phyloP scores from a whole-genome alignment of 2,888 invertebrate genomes.

The Drosophila anceps region DNA sequence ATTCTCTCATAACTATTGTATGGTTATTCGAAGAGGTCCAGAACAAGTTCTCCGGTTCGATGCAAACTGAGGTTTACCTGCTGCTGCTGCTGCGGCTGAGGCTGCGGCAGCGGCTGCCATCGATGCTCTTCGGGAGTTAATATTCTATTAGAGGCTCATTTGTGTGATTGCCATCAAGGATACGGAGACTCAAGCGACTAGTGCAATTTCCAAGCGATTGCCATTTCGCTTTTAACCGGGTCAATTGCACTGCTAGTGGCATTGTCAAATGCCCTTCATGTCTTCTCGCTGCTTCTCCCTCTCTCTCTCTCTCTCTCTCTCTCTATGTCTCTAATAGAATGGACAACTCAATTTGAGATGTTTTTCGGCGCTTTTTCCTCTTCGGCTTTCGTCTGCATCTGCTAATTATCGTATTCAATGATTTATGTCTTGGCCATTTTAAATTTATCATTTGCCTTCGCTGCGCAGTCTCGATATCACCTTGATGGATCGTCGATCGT shows the following conservation, averaged over 20 bases:
- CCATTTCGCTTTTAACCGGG: constrained; percentile 38
- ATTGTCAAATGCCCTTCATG: constrained; percentile 17
- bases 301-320: not conserved
- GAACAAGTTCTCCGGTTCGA: constrained; percentile 67
- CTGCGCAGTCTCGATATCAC: constrained; percentile 60
- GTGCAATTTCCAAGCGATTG: constrained; percentile 48
- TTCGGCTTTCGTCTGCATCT: constrained; percentile 59
- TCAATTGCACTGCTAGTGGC: constrained; percentile 38
- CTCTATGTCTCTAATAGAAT: constrained; percentile 16
- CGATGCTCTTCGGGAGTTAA: constrained; percentile 78
- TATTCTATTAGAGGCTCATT: constrained; percentile 84
- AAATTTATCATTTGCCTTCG: constrained; percentile 56
- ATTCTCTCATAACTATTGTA: constrained; percentile 30
- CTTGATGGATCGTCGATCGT: constrained; percentile 75
- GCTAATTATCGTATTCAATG: constrained; percentile 72
- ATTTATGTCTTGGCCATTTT: constrained; percentile 71
- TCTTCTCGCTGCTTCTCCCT: not conserved
- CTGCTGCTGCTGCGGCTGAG: constrained; percentile 27
- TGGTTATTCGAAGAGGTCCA: constrained; percentile 34
- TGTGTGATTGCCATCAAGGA: constrained; percentile 83
- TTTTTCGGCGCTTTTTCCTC: constrained; percentile 35
- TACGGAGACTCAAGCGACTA: constrained; percentile 52
- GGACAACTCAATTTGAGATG: constrained; percentile 57
- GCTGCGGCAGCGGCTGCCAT: constrained; percentile 45
- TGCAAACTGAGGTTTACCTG: constrained; percentile 64